Base-by-base conservation (phyloP, 2,888 invertebrate genomes). In the Dynastes hyllus region DNA sequence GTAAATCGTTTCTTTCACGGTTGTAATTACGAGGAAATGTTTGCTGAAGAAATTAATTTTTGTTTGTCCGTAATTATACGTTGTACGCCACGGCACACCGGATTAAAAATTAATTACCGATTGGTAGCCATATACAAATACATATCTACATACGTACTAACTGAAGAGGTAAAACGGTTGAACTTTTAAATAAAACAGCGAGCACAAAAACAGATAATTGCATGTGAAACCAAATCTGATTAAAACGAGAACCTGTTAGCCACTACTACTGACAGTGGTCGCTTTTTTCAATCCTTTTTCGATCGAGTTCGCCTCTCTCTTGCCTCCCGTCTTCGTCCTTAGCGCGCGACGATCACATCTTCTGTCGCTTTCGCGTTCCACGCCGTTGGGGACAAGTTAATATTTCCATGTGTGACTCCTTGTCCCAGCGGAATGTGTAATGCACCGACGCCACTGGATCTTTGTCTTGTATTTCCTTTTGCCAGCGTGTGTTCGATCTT, bases 181-280 rank as follows among this genome's bases (percentile, higher is more conserved):
- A 81, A 82, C 84, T 82, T 84, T 84, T 84, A 84, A 84, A 83
- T 83, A 83, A 84, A 84, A 84, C 83, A 84, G 81, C 81, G 71
- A 71, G 81, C 81, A 71, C 61, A 84, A 83, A 85, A 83, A 82
- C 84, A 82, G 83, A 84, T 84, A 85, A 85, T 85, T 83, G 84
- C 84, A 82, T 83, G 83, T 82, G 82, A 83, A 83, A 82, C 82
- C 82, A 83, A 85, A 85, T 85, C 85, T 83, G 85, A 85, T 84
- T 85, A 85, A 85, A 84, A 83, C 83, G 84, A 85, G 83, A 85
- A 85, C 84, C 84, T 84, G 85, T 84, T 84, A 84, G 83, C 83
- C 83, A 82, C 81, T 55, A 71, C 71, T 71, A 58, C 71, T 79
- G 81, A 82, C 81, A 80, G 79, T 70, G 79, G 78, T 77, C 79